Percentiles rank a stretch among this genome's conserved stretches.
Evolutionary conservation across 2,797 vertebrate genomes (phyloP).

Genomic region (Morelia viridis): DNA sequence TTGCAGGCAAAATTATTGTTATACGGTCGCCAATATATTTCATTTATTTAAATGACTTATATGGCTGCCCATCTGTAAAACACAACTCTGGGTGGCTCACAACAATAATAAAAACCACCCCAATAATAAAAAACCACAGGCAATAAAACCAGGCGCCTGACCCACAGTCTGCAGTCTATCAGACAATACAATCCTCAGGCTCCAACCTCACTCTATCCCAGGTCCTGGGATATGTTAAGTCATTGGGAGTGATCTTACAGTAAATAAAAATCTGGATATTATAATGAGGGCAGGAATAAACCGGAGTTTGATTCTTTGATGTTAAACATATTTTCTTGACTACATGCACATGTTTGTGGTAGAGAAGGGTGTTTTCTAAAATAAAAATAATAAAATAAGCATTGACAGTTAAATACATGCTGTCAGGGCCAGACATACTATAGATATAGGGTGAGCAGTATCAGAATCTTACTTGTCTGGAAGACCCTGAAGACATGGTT

Average conservation of each 20-base stretch:
- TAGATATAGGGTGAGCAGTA: not conserved
- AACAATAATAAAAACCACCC: not conserved
- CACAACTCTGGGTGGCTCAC: not conserved
- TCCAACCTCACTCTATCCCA: not conserved
- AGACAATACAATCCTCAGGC: not conserved
- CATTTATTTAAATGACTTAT: not conserved
- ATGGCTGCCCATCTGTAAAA: not conserved
- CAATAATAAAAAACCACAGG: not conserved
- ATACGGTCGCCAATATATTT: not conserved
- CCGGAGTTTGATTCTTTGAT: not conserved
- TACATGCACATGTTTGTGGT: not conserved
- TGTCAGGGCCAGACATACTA: not conserved
- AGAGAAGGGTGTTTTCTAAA: not conserved
- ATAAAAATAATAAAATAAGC: not conserved
- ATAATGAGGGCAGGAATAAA: not conserved
- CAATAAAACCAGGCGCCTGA: not conserved
- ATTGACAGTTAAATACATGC: not conserved
- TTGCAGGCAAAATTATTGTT: not conserved
- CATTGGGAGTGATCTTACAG: not conserved
- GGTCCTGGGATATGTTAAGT: not conserved
- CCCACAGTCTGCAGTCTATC: not conserved
- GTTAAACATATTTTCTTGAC: not conserved
- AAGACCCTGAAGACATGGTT: no score
- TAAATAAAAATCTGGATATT: not conserved
- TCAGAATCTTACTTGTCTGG: not conserved